These are phyloP conservation scores for Hirundichthys speculiger DNA, from an alignment of 2,113 vertebrate genomes.

Conservation along the genomic window DNA sequence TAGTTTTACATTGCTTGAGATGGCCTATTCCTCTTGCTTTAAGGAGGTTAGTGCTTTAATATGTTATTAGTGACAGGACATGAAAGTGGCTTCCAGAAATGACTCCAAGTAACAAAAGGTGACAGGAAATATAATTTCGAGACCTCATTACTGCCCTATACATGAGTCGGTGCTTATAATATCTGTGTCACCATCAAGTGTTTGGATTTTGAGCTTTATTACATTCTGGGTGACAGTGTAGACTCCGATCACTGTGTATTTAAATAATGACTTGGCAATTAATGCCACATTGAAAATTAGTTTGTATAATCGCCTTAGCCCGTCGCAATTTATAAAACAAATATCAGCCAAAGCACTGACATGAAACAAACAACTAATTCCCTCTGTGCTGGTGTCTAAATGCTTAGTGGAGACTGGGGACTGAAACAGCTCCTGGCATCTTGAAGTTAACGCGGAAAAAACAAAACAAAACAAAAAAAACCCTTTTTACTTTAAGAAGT, in stretches of 20 bases:
- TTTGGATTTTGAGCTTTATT: conserved; percentile 69
- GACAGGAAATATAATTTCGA: conserved; percentile 51
- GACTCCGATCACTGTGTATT: conserved; percentile 65
- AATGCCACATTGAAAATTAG: conserved; percentile 76
- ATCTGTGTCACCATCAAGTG: conserved; percentile 67
- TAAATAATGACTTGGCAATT: conserved; percentile 80
- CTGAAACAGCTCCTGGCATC: conserved; percentile 49
- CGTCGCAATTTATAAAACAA: conserved; percentile 72
- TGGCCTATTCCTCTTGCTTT: conserved; percentile 33
- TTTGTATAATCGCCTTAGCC: conserved; percentile 74
- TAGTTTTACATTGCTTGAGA: conserved; percentile 47
- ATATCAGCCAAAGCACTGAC: conserved; percentile 68
- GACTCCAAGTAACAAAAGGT: conserved; percentile 49
- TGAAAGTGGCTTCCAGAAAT: conserved; percentile 30
- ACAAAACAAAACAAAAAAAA: conserved; percentile 24
- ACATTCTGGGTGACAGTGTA: conserved; percentile 61
- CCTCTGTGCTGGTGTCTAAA: conserved; percentile 49
- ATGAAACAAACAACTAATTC: conserved; percentile 66
- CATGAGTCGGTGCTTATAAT: conserved; percentile 42
- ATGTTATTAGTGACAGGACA: conserved; percentile 52
- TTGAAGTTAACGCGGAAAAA: conserved; percentile 37
- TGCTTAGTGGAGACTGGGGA: conserved; percentile 40
- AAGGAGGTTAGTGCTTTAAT: conserved; percentile 46
- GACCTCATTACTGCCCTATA: conserved; percentile 55
- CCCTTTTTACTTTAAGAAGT: conserved; percentile 7